phyloP scores from a whole-genome alignment of 2,113 vertebrate species.

The Calypte anna region DNA sequence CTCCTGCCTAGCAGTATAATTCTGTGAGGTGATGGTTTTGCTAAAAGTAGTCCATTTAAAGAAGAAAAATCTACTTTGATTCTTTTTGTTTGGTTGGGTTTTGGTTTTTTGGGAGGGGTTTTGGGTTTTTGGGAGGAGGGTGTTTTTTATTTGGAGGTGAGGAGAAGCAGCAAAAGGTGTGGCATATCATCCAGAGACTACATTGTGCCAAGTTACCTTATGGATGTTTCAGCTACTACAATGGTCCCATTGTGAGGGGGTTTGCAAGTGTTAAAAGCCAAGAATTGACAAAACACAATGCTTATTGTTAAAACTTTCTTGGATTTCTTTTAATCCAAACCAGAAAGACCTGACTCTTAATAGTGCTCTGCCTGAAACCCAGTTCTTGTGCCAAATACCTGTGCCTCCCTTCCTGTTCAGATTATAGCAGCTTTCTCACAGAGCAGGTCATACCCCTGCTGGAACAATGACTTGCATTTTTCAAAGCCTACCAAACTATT shows the following conservation, averaged over 20 bases:
- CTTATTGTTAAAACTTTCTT: neutral
- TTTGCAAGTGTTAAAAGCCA: neutral
- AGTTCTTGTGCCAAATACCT: neutral
- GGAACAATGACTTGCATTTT: conserved; percentile 31
- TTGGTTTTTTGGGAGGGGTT: no score
- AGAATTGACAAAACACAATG: neutral
- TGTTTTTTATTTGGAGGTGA: neutral
- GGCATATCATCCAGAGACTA: neutral
- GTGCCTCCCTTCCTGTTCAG: conserved; percentile 23
- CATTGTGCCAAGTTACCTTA: rapidly evolving
- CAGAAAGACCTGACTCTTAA: neutral
- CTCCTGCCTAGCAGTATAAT: neutral
- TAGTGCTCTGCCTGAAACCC: neutral
- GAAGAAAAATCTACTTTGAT: neutral
- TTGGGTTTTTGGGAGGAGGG: no score
- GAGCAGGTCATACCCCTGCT: neutral
- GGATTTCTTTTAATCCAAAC: neutral
- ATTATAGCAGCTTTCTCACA: neutral
- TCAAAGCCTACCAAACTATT: neutral
- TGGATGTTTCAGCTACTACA: neutral
- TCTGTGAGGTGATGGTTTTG: neutral
- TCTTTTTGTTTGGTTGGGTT: neutral
- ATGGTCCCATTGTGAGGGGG: neutral
- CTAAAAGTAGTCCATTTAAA: neutral
- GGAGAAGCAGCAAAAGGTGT: neutral